Conservation (phyloP, 92 coral and sea anemone genomes). For the Muricea muricata region DNA sequence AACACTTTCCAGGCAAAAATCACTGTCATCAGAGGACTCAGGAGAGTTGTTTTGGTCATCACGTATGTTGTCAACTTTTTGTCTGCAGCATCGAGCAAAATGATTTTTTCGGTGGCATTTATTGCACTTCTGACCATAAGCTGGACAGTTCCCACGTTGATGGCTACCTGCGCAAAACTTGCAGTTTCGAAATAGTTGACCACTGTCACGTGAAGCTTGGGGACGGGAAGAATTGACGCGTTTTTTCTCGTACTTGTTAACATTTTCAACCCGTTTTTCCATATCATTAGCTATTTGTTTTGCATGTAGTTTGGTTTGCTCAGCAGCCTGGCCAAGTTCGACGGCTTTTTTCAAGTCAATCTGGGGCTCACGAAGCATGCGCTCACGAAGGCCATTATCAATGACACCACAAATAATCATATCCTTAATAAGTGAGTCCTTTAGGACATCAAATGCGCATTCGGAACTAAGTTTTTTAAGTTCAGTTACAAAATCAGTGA, state of each 20-base stretch:
- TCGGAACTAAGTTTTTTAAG: conserved; percentile 47
- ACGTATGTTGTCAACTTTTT: conserved; percentile 4
- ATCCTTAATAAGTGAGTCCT: conserved; percentile 59
- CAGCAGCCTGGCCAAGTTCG: conserved; percentile 58
- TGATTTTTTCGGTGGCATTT: conserved; percentile 46
- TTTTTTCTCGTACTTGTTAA: not conserved
- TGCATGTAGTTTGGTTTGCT: conserved; percentile 60
- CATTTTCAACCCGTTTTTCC: conserved; percentile 17
- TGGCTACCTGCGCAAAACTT: conserved; percentile 57
- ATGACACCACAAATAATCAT: conserved; percentile 47
- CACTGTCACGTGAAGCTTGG: not conserved
- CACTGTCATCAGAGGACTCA: conserved; percentile 14
- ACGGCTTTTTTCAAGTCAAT: conserved; percentile 49
- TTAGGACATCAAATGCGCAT: conserved; percentile 52
- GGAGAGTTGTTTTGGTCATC: conserved; percentile 10
- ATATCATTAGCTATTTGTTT: conserved; percentile 32
- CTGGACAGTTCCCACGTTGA: conserved; percentile 49
- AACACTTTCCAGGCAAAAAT: not conserved
- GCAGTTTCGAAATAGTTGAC: conserved; percentile 27
- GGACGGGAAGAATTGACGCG: not conserved
- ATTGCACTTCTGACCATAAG: conserved; percentile 48
- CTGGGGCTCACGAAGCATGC: conserved; percentile 45
- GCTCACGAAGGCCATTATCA: conserved; percentile 39
- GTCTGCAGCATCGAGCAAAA: conserved; percentile 47
- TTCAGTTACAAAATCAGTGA: conserved; percentile 57